These are phyloP conservation scores for Geotrupes spiniger DNA, from an alignment of 2,888 invertebrate species.

Conservation along the genomic window DNA sequence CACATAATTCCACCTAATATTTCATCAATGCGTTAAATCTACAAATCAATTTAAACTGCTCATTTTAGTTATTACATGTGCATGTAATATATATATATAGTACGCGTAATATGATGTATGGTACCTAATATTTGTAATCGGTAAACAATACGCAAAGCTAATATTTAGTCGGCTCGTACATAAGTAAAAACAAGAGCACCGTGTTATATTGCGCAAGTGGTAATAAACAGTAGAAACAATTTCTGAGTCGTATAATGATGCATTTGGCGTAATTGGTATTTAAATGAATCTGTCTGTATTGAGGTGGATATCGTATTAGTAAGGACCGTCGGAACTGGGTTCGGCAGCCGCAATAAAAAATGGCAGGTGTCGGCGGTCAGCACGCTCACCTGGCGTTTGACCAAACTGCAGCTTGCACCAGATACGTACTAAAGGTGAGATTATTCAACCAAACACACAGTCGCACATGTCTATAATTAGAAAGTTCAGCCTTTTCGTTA, in stretches of 20 bases:
- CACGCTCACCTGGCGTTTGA: slow-evolving; percentile 30
- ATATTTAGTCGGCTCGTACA: no score
- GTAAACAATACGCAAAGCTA: no score
- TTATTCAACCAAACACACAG: not conserved
- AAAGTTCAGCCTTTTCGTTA: slow-evolving; percentile 1
- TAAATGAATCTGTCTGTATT: slow-evolving; percentile 24
- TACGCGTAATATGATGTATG: no score
- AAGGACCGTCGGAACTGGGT: slow-evolving; percentile 21
- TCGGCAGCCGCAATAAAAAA: slow-evolving; percentile 28
- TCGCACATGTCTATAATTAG: not conserved
- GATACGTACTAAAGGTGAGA: slow-evolving; percentile 19
- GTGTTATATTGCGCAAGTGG: no score
- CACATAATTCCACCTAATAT: no score
- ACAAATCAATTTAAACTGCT: no score
- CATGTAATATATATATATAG: no score
- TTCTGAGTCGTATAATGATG: slow-evolving; percentile 13
- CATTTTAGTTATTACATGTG: no score
- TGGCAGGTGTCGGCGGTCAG: slow-evolving; percentile 31
- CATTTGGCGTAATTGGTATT: slow-evolving; percentile 23
- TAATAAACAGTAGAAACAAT: no score
- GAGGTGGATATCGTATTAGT: slow-evolving; percentile 20
- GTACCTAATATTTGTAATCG: no score
- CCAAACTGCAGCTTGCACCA: slow-evolving; percentile 27
- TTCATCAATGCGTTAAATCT: no score
- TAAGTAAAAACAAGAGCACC: no score